phyloP scores from a whole-genome alignment of 2,888 invertebrate genomes.

The Thera obeliscata region DNA sequence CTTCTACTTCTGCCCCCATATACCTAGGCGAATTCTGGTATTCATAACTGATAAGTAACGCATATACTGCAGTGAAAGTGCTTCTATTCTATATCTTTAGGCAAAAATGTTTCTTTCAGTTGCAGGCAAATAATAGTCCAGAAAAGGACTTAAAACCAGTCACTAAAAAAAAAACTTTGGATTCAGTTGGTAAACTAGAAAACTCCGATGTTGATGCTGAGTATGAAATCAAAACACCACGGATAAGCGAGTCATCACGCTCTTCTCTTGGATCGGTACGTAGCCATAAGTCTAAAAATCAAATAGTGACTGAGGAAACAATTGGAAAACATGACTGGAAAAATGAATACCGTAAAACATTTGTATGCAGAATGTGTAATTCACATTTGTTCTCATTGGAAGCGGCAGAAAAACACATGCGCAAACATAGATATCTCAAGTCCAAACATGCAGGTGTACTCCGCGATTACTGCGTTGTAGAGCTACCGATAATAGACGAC shows the following conservation, averaged over 20 bases:
- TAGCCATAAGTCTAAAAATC: conserved; percentile 2
- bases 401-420: conserved; percentile 34
- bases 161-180: neutral
- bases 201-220: neutral
- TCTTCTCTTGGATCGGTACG: conserved; percentile 20
- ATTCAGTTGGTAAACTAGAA: conserved; percentile 8
- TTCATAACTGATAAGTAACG: too few species aligned
- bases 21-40: too few species aligned
- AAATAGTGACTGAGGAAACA: neutral
- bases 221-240: conserved; percentile 13
- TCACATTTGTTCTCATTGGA: conserved; percentile 30
- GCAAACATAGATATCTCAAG: conserved; percentile 38
- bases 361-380: conserved; percentile 56
- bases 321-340: conserved; percentile 42
- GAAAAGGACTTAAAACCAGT: neutral
- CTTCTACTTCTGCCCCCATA: too few species aligned
- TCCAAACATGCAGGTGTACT: conserved; percentile 49
- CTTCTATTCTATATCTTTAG: too few species aligned
- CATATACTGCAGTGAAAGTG: too few species aligned
- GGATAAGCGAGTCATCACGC: conserved; percentile 12
- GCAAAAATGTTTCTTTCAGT: conserved; percentile 11
- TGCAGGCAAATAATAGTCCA: neutral
- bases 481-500: conserved; percentile 57
- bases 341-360: conserved; percentile 48
- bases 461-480: conserved; percentile 54